A percentile compares a stretch with the other conserved stretches of the same genome.
phyloP scores from a whole-genome alignment of 2,888 invertebrate genomes.

The Sinhomidia bicolor region DNA sequence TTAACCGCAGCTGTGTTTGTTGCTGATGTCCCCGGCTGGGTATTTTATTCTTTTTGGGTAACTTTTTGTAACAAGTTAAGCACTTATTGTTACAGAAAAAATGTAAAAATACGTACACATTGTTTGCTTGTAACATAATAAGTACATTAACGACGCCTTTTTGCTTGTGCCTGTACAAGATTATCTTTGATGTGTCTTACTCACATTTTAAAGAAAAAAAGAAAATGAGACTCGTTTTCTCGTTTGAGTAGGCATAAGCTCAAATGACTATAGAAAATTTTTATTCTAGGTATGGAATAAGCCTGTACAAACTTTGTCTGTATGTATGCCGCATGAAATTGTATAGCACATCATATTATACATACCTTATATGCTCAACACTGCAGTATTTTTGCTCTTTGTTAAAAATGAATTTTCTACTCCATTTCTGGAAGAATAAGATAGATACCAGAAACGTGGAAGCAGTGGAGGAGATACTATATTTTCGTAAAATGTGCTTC shows the following conservation, averaged over 20 bases:
- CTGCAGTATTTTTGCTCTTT: constrained; percentile 66
- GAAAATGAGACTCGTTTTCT: constrained; percentile 44
- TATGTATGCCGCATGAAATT: neutral
- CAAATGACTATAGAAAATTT: too few species aligned
- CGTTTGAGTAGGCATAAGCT: neutral
- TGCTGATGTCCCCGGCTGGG: constrained; percentile 7
- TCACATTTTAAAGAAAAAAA: constrained; percentile 6
- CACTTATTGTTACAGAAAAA: constrained; percentile 11
- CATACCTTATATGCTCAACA: neutral
- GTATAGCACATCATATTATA: neutral
- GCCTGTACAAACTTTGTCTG: too few species aligned
- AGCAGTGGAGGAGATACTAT: neutral
- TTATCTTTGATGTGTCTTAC: constrained; percentile 55
- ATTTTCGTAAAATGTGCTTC: constrained; percentile 16
- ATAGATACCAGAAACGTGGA: constrained; percentile 32
- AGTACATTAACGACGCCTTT: constrained; percentile 17
- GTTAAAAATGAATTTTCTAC: constrained; percentile 57
- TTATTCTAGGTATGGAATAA: too few species aligned
- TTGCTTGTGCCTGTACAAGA: constrained; percentile 2
- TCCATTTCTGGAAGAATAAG: constrained; percentile 7
- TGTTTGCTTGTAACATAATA: constrained; percentile 26
- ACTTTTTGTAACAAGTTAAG: neutral
- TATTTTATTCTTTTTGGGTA: constrained; percentile 1
- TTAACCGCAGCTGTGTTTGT: neutral
- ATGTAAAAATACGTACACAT: neutral